A percentile compares a stretch with the other conserved stretches of the same genome.
phyloP scores from a whole-genome alignment of 30 jellyfish, hydroid and myxozoan species.

The Clytia hemisphaerica region DNA sequence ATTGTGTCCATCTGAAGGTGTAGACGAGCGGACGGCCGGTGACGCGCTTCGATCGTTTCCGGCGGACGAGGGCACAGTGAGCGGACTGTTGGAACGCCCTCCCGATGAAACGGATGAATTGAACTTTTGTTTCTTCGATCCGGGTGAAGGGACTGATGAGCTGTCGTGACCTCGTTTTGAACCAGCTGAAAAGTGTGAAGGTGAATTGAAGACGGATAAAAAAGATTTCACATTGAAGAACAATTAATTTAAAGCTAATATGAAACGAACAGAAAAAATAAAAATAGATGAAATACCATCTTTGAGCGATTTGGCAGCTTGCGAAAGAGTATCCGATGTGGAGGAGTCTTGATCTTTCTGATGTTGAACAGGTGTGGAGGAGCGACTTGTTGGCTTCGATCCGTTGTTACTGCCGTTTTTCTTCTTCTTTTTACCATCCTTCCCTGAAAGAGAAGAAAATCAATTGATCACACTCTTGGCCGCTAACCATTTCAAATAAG shows the following conservation, averaged over 20 bases:
- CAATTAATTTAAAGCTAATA: neutral
- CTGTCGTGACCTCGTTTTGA: constrained; percentile 17
- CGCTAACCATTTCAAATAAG: no score
- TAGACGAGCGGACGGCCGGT: constrained; percentile 1
- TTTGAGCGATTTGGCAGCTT: constrained; percentile 20
- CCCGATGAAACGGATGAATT: neutral
- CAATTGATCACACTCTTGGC: no score
- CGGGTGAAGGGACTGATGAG: constrained; percentile 10
- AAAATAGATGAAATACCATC: neutral
- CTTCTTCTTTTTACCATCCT: constrained; percentile 53
- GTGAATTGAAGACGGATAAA: no score
- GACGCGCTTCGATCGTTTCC: neutral
- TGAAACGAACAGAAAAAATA: neutral
- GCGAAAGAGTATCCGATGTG: constrained; percentile 10
- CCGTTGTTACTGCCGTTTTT: constrained; percentile 76
- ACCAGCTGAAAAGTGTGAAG: no score
- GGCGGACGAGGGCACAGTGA: neutral
- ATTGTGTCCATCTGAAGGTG: constrained; percentile 27
- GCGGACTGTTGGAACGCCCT: constrained; percentile 24
- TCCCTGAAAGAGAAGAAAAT: constrained; percentile 36
- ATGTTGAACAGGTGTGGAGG: constrained; percentile 66
- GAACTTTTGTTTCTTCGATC: constrained; percentile 7
- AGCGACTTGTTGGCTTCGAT: constrained; percentile 85
- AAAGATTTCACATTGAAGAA: neutral
- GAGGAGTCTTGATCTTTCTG: no score